phyloP scores from a whole-genome alignment of 2,113 vertebrate species.

The Myodes glareolus region DNA sequence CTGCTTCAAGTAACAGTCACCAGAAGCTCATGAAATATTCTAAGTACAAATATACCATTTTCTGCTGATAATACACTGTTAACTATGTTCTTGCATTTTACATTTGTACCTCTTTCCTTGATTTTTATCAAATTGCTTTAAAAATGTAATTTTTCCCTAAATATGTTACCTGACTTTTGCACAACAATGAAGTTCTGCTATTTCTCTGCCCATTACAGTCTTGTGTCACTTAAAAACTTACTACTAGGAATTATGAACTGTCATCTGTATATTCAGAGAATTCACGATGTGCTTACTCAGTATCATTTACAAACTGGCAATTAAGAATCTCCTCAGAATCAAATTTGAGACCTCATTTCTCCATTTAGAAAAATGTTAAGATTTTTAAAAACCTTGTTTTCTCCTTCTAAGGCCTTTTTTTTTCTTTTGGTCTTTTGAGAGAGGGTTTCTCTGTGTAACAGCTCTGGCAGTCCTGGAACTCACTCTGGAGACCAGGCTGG shows the following conservation, averaged over 20 bases:
- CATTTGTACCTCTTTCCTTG: neutral
- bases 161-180: slow-evolving; percentile 46
- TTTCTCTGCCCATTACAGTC: slow-evolving; percentile 58
- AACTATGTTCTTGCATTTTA: slow-evolving; percentile 24
- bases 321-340: neutral
- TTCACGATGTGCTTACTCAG: slow-evolving; percentile 50
- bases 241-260: slow-evolving; percentile 47
- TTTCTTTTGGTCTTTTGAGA: too few species aligned
- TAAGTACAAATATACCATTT: neutral
- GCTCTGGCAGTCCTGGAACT: too few species aligned
- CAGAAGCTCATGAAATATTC: slow-evolving; percentile 33
- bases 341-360: neutral
- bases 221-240: slow-evolving; percentile 27
- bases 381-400: slow-evolving; percentile 17
- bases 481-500: too few species aligned
- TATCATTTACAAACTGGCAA: slow-evolving; percentile 36
- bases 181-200: slow-evolving; percentile 55
- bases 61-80: neutral
- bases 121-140: slow-evolving; percentile 39
- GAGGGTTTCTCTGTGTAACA: too few species aligned
- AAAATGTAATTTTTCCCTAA: slow-evolving; percentile 40
- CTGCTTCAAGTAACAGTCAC: neutral
- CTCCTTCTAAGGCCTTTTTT: slow-evolving; percentile 25
- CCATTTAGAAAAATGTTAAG: slow-evolving; percentile 51
- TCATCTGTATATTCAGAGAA: slow-evolving; percentile 66